Evolutionary conservation across 2,888 invertebrate genomes (phyloP).

Genomic region (Cremastinae sp.): DNA sequence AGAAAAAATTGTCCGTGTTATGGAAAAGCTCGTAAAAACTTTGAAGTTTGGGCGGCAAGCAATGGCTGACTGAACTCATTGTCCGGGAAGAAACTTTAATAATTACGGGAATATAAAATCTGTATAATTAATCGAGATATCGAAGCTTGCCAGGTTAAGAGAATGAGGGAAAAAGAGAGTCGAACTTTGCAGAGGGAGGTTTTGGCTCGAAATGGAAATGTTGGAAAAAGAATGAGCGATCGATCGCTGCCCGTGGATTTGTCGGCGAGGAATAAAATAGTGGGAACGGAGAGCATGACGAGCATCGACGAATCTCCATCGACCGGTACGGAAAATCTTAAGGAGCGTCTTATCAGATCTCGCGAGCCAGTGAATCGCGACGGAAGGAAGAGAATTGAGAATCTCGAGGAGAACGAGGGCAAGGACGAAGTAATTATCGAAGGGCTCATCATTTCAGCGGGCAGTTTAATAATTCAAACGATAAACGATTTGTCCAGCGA

Average conservation of each 20-base stretch:
- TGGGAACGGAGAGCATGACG: constrained; percentile 61
- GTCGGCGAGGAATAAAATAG: constrained; percentile 60
- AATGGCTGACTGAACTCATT: no score
- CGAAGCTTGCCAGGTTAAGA: constrained; percentile 21
- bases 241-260: constrained; percentile 46
- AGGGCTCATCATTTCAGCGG: constrained; percentile 49
- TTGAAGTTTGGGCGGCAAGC: not conserved
- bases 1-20: no score
- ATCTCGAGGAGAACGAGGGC: constrained; percentile 62
- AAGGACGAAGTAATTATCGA: constrained; percentile 65
- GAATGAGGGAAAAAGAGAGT: constrained; percentile 61
- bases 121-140: not conserved
- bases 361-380: constrained; percentile 49
- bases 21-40: no score
- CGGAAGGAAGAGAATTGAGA: constrained; percentile 56
- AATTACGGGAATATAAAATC: no score
- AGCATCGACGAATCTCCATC: constrained; percentile 54
- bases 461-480: constrained; percentile 61
- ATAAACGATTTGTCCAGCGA: constrained; percentile 66
- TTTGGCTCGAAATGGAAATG: constrained; percentile 52
- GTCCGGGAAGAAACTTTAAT: no score
- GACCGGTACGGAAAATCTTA: constrained; percentile 58
- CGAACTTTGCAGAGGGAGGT: constrained; percentile 63
- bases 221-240: constrained; percentile 44
- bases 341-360: constrained; percentile 45